These are phyloP conservation scores for Notechis scutatus DNA, from an alignment of 2,113 vertebrate species.

Conservation along the genomic window DNA sequence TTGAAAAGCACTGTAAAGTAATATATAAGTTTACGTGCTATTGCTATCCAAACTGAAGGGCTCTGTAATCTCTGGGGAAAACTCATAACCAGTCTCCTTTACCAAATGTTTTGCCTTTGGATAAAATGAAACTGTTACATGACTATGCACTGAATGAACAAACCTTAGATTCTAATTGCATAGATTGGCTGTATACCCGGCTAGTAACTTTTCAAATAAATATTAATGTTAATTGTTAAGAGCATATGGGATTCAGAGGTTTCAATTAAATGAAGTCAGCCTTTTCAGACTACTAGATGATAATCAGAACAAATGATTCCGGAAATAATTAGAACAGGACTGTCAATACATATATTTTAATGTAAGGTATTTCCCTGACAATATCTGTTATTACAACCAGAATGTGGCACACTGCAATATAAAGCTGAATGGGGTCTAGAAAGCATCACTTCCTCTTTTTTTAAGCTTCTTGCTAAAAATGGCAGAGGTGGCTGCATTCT, in stretches of 20 bases:
- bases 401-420: not conserved
- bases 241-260: slow-evolving; percentile 29
- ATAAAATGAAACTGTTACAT: slow-evolving; percentile 40
- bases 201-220: slow-evolving; percentile 44
- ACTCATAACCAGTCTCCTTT: slow-evolving; percentile 22
- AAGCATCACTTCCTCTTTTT: not conserved
- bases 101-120: not conserved
- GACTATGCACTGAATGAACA: slow-evolving; percentile 19
- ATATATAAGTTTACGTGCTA: not conserved
- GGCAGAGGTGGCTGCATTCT: no score
- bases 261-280: slow-evolving; percentile 54
- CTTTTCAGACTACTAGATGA: slow-evolving; percentile 28
- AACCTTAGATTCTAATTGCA: slow-evolving; percentile 49
- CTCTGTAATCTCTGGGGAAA: slow-evolving; percentile 12
- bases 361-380: not conserved
- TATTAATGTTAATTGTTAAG: slow-evolving; percentile 41
- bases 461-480: not conserved
- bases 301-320: slow-evolving; percentile 21
- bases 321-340: slow-evolving; percentile 17
- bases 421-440: not conserved
- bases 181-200: slow-evolving; percentile 18
- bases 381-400: not conserved
- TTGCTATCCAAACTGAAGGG: not conserved
- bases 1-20: not conserved
- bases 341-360: not conserved